Evolutionary conservation across 2,888 invertebrate species (phyloP).

Genomic region (Therioaphis trifolii): DNA sequence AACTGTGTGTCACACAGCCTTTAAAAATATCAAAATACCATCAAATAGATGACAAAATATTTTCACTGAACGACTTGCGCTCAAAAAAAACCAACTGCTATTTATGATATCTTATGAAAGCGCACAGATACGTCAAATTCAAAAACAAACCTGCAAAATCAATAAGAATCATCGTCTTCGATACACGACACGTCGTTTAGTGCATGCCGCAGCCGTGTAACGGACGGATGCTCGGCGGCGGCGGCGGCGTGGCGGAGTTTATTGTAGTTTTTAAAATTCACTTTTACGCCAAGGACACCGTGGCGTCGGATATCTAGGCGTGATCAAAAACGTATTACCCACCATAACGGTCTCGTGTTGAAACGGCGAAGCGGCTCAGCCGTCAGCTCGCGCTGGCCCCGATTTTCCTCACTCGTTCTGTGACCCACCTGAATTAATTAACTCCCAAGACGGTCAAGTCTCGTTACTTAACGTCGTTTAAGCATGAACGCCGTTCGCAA

Average conservation of each 20-base stretch:
- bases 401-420: background rate
- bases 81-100: no score
- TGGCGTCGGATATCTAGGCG: conserved; percentile 33
- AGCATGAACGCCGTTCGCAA: conserved; percentile 3
- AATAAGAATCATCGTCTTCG: conserved; percentile 3
- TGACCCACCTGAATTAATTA: conserved; percentile 2
- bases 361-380: background rate
- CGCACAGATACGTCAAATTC: no score
- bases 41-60: no score
- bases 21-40: no score
- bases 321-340: conserved; percentile 5
- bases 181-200: background rate
- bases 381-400: background rate
- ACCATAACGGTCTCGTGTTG: background rate
- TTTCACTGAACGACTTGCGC: no score
- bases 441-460: background rate
- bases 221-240: background rate
- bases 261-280: conserved; percentile 20
- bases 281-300: conserved; percentile 33
- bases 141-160: no score
- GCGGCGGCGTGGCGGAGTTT: background rate
- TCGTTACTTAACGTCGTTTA: conserved; percentile 26
- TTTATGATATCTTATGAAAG: no score
- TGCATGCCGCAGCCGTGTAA: background rate
- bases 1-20: no score